Percentiles rank a stretch among this genome's conserved stretches.
Evolutionary conservation across 2,113 vertebrate genomes (phyloP).

Genomic region (Amazona vittata): DNA sequence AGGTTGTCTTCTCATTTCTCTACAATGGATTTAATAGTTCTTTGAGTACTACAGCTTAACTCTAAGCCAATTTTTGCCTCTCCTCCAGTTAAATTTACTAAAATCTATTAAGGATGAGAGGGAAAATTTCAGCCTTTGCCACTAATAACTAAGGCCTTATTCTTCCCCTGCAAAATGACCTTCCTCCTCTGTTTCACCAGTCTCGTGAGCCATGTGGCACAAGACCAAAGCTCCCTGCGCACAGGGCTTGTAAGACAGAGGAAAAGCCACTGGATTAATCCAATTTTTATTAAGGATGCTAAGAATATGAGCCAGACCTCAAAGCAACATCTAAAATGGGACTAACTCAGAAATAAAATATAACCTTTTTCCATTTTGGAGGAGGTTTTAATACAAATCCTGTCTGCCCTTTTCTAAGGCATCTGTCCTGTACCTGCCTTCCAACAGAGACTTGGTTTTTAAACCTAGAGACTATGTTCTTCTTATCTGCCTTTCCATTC

Average conservation of each 20-base stretch:
- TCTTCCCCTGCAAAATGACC: not conserved
- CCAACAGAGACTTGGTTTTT: not conserved
- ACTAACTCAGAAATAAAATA: not conserved
- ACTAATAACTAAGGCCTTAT: conserved; percentile 2
- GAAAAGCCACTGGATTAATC: not conserved
- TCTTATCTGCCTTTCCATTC: not conserved
- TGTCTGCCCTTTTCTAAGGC: not conserved
- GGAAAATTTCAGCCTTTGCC: conserved; percentile 27
- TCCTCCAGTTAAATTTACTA: conserved; percentile 3
- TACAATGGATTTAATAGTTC: not conserved
- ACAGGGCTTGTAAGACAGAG: not conserved
- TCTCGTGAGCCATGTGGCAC: not conserved
- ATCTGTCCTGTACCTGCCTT: not conserved
- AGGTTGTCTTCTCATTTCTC: conserved; percentile 7
- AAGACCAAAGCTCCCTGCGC: not conserved
- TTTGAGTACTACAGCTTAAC: not conserved
- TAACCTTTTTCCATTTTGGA: not conserved
- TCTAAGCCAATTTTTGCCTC: conserved; percentile 28
- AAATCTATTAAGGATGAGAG: conserved; percentile 29
- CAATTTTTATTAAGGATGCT: not conserved
- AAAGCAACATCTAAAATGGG: not conserved
- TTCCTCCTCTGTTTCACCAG: not conserved
- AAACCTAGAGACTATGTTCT: not conserved
- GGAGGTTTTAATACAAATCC: not conserved
- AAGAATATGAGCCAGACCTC: not conserved